Evolutionary conservation across 64 coral and sea anemone species (phyloP), one percentile per base, ranked within the genome.

Genomic region (Cladopsammia gracilis): DNA sequence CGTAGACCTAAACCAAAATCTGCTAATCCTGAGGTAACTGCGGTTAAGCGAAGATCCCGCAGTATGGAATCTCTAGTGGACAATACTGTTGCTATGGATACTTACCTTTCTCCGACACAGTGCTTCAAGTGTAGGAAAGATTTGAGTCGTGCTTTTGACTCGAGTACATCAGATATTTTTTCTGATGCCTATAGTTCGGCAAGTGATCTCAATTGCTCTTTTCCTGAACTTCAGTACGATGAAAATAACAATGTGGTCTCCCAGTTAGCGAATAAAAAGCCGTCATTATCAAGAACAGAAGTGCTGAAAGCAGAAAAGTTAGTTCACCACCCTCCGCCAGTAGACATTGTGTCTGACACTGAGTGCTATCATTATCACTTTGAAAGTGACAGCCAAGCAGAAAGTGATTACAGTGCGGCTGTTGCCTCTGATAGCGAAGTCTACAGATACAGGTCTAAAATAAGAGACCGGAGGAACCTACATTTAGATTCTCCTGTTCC

Each of bases 81-180:
- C 48, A 86, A 57, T n/a, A 87, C 82, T 11, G 88, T 78, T 76
- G 90, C 88, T 24, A 60, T 44, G 22, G 85, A 94, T 13, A 71
- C 62, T 45, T 92, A 97, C 48, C 48, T 97, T 13, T 88, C 92
- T 75, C 96, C 96, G 22, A 91, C 83, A 24, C 96, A 97, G 48
- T 97, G 96, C 75, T 97, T 97, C 57, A 97, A 94, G 51, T 97
- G 96, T 73, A 82, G 90, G 64, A 97, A 97, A 73, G 96, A 97
- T 58, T 61, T 97, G 59, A 91, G 95, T 73, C 90, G 94, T 25
- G 75, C 89, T 48, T 60, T 77, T 43, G 86, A 88, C 47, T 94
- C 85, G 8, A 94, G 87, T 70, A 25, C 71, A 3, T 97, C 93
- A 13, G 94, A 92, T 91, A 91, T 86, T 58, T 89, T 94, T n/a